Conservation (phyloP, 2,797 vertebrate genomes). For the Sandelia bainsii region DNA sequence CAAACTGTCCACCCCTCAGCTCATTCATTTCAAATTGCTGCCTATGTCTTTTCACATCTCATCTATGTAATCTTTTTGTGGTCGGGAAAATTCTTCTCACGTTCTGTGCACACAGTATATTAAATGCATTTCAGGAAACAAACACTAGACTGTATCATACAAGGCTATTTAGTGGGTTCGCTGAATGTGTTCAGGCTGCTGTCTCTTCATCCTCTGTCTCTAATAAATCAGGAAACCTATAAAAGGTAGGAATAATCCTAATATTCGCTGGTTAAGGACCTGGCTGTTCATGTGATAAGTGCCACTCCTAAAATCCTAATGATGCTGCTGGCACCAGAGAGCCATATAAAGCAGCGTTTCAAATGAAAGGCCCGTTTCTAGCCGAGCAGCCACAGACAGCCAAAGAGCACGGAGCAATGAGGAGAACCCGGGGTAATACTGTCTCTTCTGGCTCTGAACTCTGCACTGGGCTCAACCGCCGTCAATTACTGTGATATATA, state of each 20-base stretch:
- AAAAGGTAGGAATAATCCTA: constrained; percentile 57
- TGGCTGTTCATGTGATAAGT: constrained; percentile 77
- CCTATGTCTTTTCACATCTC: constrained; percentile 39
- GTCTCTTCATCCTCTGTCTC: constrained; percentile 17
- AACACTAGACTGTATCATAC: constrained; percentile 20
- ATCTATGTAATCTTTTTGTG: constrained; percentile 17
- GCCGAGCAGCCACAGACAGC: constrained; percentile 51
- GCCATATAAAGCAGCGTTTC: constrained; percentile 59
- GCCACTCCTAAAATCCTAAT: constrained; percentile 80
- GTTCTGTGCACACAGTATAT: constrained; percentile 8
- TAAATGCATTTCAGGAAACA: constrained; percentile 19
- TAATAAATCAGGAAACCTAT: constrained; percentile 61
- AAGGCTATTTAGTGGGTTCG: constrained; percentile 21
- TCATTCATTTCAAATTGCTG: constrained; percentile 13
- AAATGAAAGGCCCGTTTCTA: constrained; percentile 72
- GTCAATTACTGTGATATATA: constrained; percentile 77
- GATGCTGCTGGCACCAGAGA: constrained; percentile 75
- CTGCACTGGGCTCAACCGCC: constrained; percentile 50
- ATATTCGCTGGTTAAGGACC: constrained; percentile 71
- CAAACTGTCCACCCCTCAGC: constrained; percentile 14
- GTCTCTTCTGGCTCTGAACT: constrained; percentile 69
- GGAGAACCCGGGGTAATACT: constrained; percentile 59
- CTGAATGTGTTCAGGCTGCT: constrained; percentile 22
- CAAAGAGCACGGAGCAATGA: constrained; percentile 46
- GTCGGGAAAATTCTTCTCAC: constrained; percentile 22